Evolutionary conservation across 2,888 invertebrate genomes (phyloP).

Genomic region (Apocheima hispidaria): DNA sequence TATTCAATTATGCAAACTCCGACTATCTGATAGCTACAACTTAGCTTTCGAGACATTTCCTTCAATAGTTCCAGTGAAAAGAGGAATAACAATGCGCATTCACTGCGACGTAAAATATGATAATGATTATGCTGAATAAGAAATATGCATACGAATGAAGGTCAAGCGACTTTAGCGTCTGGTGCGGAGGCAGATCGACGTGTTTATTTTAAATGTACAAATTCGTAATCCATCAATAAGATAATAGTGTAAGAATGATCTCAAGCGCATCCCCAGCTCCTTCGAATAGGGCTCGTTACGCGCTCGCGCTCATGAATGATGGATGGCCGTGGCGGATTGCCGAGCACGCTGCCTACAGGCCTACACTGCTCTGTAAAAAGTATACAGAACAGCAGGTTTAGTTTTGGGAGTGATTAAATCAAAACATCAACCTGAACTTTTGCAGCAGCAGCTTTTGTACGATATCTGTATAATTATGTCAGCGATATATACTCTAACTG

Average conservation of each 20-base stretch:
- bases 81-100: slow-evolving; percentile 66
- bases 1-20: slow-evolving; percentile 80
- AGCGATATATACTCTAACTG: too few relatives aligned
- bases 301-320: slow-evolving; percentile 76
- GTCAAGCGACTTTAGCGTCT: slow-evolving; percentile 48
- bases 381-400: slow-evolving; percentile 16
- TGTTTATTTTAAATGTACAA: slow-evolving; percentile 63
- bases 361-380: slow-evolving; percentile 3
- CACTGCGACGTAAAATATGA: slow-evolving; percentile 59
- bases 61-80: slow-evolving; percentile 65
- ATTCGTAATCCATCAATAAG: slow-evolving; percentile 72
- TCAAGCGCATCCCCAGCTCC: slow-evolving; percentile 63
- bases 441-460: background rate
- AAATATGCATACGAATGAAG: slow-evolving; percentile 59
- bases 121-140: slow-evolving; percentile 54
- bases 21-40: slow-evolving; percentile 71
- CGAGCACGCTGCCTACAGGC: slow-evolving; percentile 60
- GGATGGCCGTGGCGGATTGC: slow-evolving; percentile 79
- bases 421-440: background rate
- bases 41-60: slow-evolving; percentile 63
- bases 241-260: slow-evolving; percentile 71
- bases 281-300: slow-evolving; percentile 83
- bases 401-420: background rate
- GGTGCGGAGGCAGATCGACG: slow-evolving; percentile 60
- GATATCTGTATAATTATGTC: too few relatives aligned